Percentiles rank a stretch among this genome's conserved stretches.
Evolutionary conservation across 2,113 vertebrate genomes (phyloP).

Genomic region (Chauna torquata): DNA sequence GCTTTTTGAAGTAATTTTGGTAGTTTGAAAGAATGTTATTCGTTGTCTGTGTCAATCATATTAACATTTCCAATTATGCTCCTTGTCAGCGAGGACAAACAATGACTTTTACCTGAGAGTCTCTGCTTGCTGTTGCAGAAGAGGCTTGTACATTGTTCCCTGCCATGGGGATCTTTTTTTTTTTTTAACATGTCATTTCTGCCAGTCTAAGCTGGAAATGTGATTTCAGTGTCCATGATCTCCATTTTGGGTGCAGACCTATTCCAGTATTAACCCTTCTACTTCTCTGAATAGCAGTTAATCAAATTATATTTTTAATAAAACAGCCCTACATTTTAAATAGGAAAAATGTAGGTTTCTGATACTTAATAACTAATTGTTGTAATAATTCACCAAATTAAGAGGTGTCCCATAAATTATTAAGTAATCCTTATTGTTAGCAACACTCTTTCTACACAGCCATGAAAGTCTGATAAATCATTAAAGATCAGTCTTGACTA

Average conservation of each 20-base stretch:
- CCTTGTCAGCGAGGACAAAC: background rate
- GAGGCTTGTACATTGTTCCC: background rate
- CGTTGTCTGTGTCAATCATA: background rate
- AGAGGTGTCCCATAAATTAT: background rate
- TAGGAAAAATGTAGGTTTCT: background rate
- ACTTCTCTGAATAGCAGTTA: background rate
- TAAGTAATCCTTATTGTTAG: background rate
- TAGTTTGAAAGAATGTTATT: background rate
- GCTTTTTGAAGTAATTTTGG: background rate
- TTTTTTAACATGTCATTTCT: background rate
- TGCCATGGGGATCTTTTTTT: background rate
- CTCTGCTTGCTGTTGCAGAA: background rate
- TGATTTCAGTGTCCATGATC: accelerated
- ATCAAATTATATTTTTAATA: background rate
- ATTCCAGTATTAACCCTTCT: background rate
- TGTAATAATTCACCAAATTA: background rate
- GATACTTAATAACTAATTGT: background rate
- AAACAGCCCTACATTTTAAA: background rate
- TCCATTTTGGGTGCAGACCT: background rate
- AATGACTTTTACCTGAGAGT: background rate
- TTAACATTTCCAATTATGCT: background rate
- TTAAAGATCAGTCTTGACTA: background rate
- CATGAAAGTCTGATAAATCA: background rate
- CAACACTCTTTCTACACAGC: background rate
- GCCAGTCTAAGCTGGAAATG: background rate